Base-by-base conservation (phyloP, 2,113 vertebrate genomes). In the Bubo scandiacus region DNA sequence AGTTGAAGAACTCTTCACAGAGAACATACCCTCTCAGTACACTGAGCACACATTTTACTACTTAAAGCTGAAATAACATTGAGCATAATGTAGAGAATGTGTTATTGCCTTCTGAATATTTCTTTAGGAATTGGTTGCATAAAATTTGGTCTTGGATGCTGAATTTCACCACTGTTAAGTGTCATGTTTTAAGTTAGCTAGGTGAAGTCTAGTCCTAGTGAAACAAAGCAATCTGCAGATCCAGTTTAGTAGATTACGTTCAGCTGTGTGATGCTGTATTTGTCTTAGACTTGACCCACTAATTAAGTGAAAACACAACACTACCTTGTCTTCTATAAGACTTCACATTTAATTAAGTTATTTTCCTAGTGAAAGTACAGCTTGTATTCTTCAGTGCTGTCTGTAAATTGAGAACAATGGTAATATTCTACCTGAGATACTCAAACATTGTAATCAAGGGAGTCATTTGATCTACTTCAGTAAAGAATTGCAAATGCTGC, bases 141-240 rank as follows among this genome's bases (percentile, higher is more conserved):
- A 19, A 86, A 86, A 79, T 26, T 36, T 78, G 38, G 38, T 45
- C 47, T 57, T 78, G 15, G 16, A 59, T 79, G 26, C 23, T 79
- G 43, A 59, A 43, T 96, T 88, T 85, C 27, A 75, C 5, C 34
- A 8, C 36, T 65, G 15, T 54, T 82, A 79, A 38, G 49, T 79
- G 68, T 79, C 11, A 0, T 40, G 26, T 52, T 23, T 87, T 38
- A 59, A 5, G 10, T 75, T 43, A 51, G 40, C 14, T 71, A 72
- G 52, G n/a, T 75, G 40, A 93, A 88, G 62, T 80, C 54, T 87
- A 75, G 86, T 70, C 49, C 34, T 40, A 52, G 73, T 91, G 84
- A 92, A 79, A 91, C 51, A 86, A 81, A 92, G 66, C 87, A 87
- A 47, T 96, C 78, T 92, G 89, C 66, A 92, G 65, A 84, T 79